These are phyloP conservation scores for Onychorhynchus coronatus DNA, from an alignment of 2,113 vertebrate genomes.

Conservation along the genomic window DNA sequence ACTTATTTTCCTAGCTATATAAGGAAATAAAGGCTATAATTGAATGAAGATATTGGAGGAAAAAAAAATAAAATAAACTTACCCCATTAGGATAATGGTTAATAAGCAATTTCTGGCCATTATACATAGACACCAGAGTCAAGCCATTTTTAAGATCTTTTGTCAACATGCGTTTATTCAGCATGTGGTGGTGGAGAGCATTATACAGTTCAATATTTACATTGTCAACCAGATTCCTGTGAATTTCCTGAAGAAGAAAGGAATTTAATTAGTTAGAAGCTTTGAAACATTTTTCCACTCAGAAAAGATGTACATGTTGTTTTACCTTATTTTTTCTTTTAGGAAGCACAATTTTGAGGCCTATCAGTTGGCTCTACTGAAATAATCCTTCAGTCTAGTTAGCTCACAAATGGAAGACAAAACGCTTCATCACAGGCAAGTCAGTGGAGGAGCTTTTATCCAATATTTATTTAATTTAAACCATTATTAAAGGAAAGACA, in stretches of 20 bases:
- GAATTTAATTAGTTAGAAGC: not conserved
- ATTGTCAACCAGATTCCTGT: constrained; percentile 86
- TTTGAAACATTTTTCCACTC: not conserved
- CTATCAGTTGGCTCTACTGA: not conserved
- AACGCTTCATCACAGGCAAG: not conserved
- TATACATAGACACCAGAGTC: constrained; percentile 88
- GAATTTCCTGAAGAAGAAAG: constrained; percentile 73
- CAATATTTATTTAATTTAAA: not conserved
- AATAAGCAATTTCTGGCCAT: constrained; percentile 84
- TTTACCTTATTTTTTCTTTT: not conserved
- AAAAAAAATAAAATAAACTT: constrained; percentile 32
- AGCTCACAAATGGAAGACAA: not conserved
- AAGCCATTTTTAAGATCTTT: constrained; percentile 94
- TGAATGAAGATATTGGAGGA: not conserved
- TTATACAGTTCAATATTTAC: constrained; percentile 95
- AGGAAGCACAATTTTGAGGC: rapidly evolving
- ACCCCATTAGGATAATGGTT: constrained; percentile 97
- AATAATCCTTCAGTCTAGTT: not conserved
- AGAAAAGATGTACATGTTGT: not conserved
- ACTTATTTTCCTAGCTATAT: not conserved
- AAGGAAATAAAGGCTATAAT: not conserved
- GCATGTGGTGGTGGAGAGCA: constrained; percentile 94
- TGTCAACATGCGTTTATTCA: constrained; percentile 88
- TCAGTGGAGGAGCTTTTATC: not conserved
- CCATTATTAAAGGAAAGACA: not conserved